Base-by-base conservation (phyloP, 2,113 vertebrate genomes). In the Campylomormyrus numenius region DNA sequence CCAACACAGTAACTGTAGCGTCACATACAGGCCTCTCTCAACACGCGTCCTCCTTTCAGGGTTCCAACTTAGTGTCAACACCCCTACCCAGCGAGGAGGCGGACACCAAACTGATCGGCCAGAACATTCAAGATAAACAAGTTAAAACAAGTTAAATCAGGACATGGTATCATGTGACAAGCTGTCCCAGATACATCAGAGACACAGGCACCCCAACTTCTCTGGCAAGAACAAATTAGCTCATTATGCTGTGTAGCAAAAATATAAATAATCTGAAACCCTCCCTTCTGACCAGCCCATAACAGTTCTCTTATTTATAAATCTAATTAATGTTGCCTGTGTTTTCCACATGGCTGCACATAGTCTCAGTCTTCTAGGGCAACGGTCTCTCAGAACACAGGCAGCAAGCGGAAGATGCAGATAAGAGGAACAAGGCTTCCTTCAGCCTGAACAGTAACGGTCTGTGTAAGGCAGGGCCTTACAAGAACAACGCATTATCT, bases 281-380 rank as follows among this genome's bases (percentile, higher is more conserved):
- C 50, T 17, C 24, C n/a, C 49, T 31, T 42, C 27, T 17, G 48
- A 87, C 27, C n/a, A 19, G 27, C 27, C 19, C 50, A 8, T 56
- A 35, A 53, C 49, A 48, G 46, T 50, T 13, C n/a, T 52, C 85
- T 80, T 53, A 53, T 53, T 87, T 52, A 53, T 87, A 86, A 48
- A 87, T 21, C 85, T 21, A 87, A 87, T 46, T 52, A 27, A 42
- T 52, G 27, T 52, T 87, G 11, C 27, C 50, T 87, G 85, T 52
- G 21, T 50, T 48, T 83, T 58, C 66, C 42, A 90, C 53, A 42
- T 45, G 85, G 24, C 84, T 84, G 84, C 45, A 21, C 88, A 85
- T 88, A 89, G 66, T 84, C 31, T 70, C 42, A 27, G 24, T 62
- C 87, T 90, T 90, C 83, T 89, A 87, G 83, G 88, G 48, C 88